Evolutionary conservation across 2,113 vertebrate genomes (phyloP), one percentile per base, ranked within the genome.

Genomic region (Empidonax alnorum): DNA sequence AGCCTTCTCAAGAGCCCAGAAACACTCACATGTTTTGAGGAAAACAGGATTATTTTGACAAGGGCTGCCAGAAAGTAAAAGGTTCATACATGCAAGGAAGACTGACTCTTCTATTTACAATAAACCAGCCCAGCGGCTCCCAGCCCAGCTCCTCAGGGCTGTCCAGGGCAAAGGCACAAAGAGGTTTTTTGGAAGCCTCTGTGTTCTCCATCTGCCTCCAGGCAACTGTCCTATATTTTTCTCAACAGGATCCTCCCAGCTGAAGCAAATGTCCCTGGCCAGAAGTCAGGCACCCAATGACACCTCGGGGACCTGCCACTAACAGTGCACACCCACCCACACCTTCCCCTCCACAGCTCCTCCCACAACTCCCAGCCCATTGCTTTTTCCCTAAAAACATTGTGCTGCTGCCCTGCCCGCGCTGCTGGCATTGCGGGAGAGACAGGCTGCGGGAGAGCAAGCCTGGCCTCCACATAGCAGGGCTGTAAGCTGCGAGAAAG

Each of bases 41-140:
- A 93, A 93, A 92, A 93, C 52, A 50, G 66, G 53, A 84, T 95
- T 94, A 84, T 96, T 96, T 96, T 92, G 83, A 92, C 58, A 92
- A 66, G 83, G 87, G 58, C 58, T 96, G 86, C 83, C 94, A 96
- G 56, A 83, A 97, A 77, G 73, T 56, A 33, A 87, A 89, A 95
- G 30, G 49, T 90, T 96, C 88, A 72, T 75, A 92, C 77, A 86
- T 1, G 7, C 2, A 0, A 93, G 68, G 61, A 90, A 88, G 73
- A 72, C 83, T 93, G 90, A 89, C 69, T 90, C 53, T 84, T 87
- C 52, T 90, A 88, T 65, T 94, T 79, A 82, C 76, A 94, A 76
- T 21, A 89, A 96, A 68, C 11, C 5, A 2, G 52, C 69, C 58
- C 5, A 0, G 62, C 14, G 0, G 79, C 76, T 96, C 55, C 84